phyloP scores from a whole-genome alignment of 2,888 invertebrate genomes.

The Palloptera scutellata region DNA sequence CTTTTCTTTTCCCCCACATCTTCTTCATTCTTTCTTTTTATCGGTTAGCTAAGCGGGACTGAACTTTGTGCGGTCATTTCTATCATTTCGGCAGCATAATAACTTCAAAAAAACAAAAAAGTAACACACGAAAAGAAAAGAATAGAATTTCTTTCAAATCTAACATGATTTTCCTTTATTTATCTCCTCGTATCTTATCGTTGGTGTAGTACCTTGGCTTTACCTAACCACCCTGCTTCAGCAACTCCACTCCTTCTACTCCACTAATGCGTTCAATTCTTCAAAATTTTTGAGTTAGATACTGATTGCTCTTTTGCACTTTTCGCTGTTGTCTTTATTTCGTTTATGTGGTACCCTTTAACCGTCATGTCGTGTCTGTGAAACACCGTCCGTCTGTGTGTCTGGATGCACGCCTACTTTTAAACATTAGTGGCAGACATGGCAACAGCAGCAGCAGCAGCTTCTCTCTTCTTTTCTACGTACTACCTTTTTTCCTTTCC shows the following conservation, averaged over 20 bases:
- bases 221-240: no score
- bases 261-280: background rate
- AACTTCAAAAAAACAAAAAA: no score
- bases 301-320: constrained; percentile 5
- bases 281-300: no score
- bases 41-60: background rate
- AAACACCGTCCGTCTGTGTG: constrained; percentile 15
- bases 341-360: constrained; percentile 29
- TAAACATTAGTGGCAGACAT: background rate
- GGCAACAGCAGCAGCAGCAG: background rate
- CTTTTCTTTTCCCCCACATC: constrained; percentile 25
- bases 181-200: no score
- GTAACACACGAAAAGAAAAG: no score
- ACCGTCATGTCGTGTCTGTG: constrained; percentile 13
- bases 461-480: constrained; percentile 6
- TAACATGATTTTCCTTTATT: no score
- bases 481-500: background rate
- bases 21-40: constrained; percentile 20
- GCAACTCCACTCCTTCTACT: constrained; percentile 13
- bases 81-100: no score
- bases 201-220: no score
- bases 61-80: background rate
- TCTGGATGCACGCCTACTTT: background rate
- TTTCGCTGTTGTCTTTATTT: constrained; percentile 36
- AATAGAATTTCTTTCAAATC: constrained; percentile 3